phyloP scores from a whole-genome alignment of 1,140 invertebrate genomes.

The Zaprionus davidi region DNA sequence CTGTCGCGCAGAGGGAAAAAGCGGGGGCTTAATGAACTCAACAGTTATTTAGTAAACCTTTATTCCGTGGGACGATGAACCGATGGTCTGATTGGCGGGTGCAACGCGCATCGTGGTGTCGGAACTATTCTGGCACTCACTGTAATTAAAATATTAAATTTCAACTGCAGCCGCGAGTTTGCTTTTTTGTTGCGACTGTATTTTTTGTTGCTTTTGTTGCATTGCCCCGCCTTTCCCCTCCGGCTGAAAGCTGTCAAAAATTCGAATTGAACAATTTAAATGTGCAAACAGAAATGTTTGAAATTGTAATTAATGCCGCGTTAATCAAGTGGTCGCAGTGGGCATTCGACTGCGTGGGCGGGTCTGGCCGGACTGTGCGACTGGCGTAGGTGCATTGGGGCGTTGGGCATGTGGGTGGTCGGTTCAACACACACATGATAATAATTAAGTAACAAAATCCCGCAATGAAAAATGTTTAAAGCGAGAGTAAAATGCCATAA shows the following conservation, averaged over 20 bases:
- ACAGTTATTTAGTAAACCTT: background rate
- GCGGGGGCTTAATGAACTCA: background rate
- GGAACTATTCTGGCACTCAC: background rate
- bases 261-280: slow-evolving; percentile 12
- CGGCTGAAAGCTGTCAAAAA: slow-evolving; percentile 13
- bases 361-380: background rate
- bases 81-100: background rate
- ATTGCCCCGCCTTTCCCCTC: background rate
- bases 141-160: slow-evolving; percentile 14
- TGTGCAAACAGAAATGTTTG: slow-evolving; percentile 37
- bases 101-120: background rate
- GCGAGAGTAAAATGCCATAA: slow-evolving; percentile 50
- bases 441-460: slow-evolving; percentile 70
- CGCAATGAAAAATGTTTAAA: slow-evolving; percentile 48
- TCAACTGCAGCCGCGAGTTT: slow-evolving; percentile 1
- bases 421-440: slow-evolving; percentile 43
- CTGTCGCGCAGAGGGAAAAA: background rate
- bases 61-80: background rate
- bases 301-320: slow-evolving; percentile 65
- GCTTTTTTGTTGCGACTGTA: background rate
- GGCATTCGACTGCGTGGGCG: background rate
- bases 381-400: background rate
- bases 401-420: slow-evolving; percentile 23
- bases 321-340: slow-evolving; percentile 56
- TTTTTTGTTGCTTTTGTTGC: background rate